phyloP scores from a whole-genome alignment of 1,140 invertebrate genomes.

The Apis mellifera region DNA sequence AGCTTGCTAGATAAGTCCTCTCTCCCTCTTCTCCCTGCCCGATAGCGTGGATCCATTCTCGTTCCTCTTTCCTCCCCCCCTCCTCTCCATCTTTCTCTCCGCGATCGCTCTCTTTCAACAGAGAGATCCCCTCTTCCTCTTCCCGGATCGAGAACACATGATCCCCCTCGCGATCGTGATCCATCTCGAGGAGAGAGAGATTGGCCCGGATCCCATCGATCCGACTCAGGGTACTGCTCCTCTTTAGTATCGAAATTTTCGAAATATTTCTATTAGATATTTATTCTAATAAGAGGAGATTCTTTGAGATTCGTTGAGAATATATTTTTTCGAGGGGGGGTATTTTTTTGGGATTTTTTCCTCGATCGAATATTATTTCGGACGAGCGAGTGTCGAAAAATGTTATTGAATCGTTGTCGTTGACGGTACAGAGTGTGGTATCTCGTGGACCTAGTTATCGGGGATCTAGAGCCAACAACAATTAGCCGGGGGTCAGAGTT shows the following conservation, averaged over 20 bases:
- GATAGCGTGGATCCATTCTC: conserved; percentile 56
- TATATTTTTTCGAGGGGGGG: no score
- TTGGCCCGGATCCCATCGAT: conserved; percentile 34
- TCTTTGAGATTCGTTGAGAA: no score
- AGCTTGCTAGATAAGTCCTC: conserved; percentile 57
- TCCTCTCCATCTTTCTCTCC: not conserved
- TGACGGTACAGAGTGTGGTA: not conserved
- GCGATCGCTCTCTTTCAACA: not conserved
- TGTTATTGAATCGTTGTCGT: conserved; percentile 17
- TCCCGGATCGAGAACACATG: not conserved
- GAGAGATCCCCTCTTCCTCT: conserved; percentile 4
- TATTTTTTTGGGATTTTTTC: no score
- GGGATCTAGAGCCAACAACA: conserved; percentile 81
- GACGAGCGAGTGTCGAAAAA: not conserved
- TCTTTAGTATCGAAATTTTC: not conserved
- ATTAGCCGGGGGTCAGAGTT: conserved; percentile 81
- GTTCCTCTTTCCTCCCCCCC: conserved; percentile 52
- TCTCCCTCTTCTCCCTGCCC: conserved; percentile 31
- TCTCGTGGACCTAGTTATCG: conserved; percentile 68
- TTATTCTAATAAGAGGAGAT: no score
- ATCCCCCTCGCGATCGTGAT: conserved; percentile 42
- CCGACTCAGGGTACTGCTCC: conserved; percentile 15
- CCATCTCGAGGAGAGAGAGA: conserved; percentile 10
- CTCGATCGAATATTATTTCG: no score
- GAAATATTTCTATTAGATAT: no score